Base-by-base conservation (phyloP, 2,113 vertebrate genomes). In the Phaethornis superciliosus region DNA sequence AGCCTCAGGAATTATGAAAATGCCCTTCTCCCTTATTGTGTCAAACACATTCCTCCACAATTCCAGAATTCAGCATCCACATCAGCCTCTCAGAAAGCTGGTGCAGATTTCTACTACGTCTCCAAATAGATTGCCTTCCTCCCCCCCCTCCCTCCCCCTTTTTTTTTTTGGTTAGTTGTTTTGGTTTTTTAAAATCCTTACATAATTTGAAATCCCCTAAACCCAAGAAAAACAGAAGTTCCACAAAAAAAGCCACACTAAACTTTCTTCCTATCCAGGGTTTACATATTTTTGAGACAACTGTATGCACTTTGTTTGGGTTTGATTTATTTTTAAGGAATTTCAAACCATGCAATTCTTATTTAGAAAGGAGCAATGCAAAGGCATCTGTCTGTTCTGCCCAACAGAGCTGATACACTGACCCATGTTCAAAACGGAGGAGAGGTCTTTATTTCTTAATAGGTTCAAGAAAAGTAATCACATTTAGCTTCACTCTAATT, bases 1-100 rank as follows among this genome's bases (percentile, higher is more conserved):
- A 81, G 76, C 51, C 82, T 55, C 80, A 62, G 35, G 81, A 96
- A 79, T 84, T 89, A 71, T 72, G 68, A 90, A 96, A 88, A 90
- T 60, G 71, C 62, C 28, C 81, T 92, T 85, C 67, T 46, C 56
- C 62, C 33, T 76, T 27, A 89, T 30, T 40, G 30, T 55, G 58
- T 49, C 76, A 55, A 85, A 71, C 47, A 28, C 68, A 80, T 84
- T 78, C 58, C 74, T 90, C 65, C 14, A 3, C 33, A 84, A 79
- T 42, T 68, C 65, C 80, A 93, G 64, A 93, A 75, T 30, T 75
- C 76, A 51, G 26, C 2, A 2, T 59, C 64, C 69, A 62, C 30
- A 71, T 24, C 54, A 84, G n/a, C 35, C 20, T 54, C 65, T 40
- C 32, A 0, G 19, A 74, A 78, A 86, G 40, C 49, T 49, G 21